Evolutionary conservation across 2,113 vertebrate genomes (phyloP).

Genomic region (Lipophrys pholis): DNA sequence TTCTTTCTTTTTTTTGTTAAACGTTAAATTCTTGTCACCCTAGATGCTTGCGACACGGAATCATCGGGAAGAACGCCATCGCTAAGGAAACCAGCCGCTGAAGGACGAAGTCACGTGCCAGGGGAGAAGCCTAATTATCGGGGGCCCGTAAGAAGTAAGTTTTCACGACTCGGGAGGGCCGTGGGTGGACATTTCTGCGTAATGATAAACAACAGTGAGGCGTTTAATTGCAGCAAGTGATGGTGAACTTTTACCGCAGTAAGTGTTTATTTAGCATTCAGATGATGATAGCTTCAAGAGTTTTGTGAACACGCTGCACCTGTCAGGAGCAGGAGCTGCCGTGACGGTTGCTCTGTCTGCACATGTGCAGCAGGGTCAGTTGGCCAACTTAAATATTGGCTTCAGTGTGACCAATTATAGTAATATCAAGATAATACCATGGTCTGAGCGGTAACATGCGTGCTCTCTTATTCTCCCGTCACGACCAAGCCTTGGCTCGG

Average conservation of each 20-base stretch:
- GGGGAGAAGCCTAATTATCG: slow-evolving; percentile 80
- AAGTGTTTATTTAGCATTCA: slow-evolving; percentile 10
- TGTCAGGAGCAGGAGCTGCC: slow-evolving; percentile 21
- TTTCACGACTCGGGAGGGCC: slow-evolving; percentile 49
- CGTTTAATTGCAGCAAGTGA: slow-evolving; percentile 27
- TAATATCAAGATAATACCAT: slow-evolving; percentile 32
- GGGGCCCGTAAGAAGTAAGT: slow-evolving; percentile 93
- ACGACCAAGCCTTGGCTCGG: slow-evolving; percentile 41
- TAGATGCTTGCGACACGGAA: slow-evolving; percentile 85
- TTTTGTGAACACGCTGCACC: slow-evolving; percentile 1
- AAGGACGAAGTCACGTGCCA: slow-evolving; percentile 77
- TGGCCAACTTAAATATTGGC: slow-evolving; percentile 52
- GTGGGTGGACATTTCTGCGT: slow-evolving; percentile 52
- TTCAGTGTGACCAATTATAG: slow-evolving; percentile 47
- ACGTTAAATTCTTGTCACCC: slow-evolving; percentile 56
- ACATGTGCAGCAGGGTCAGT: slow-evolving; percentile 1
- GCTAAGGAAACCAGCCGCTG: slow-evolving; percentile 77
- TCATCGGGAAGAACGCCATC: slow-evolving; percentile 73
- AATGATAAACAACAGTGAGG: slow-evolving; percentile 59
- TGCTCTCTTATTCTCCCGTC: slow-evolving; percentile 33
- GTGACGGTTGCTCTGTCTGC: slow-evolving; percentile 15
- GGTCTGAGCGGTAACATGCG: slow-evolving; percentile 32
- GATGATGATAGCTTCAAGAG: not conserved
- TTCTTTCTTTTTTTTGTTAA: not conserved
- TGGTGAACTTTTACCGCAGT: not conserved